Percentiles rank a stretch among this genome's conserved stretches.
phyloP scores from a whole-genome alignment of 2,113 vertebrate species.

The Larimichthys polyactis region DNA sequence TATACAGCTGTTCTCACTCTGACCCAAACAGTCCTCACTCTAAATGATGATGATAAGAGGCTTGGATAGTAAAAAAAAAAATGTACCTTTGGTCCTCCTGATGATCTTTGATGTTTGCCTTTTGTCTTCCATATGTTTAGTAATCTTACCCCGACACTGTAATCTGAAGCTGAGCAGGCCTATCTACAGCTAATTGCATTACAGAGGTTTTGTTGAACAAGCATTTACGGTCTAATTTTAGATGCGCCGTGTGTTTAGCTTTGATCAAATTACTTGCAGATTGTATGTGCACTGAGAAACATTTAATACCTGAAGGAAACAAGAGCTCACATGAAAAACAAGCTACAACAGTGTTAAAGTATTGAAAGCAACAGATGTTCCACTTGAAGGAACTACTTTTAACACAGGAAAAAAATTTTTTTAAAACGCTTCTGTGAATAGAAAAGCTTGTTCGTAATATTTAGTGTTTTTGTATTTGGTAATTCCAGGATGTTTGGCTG shows the following conservation, averaged over 20 bases:
- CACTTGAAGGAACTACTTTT: not conserved
- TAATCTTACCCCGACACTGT: constrained; percentile 7
- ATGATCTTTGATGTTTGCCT: constrained; percentile 2
- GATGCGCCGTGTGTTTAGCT: constrained; percentile 30
- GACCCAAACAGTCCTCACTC: not conserved
- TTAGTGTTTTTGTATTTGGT: constrained; percentile 4
- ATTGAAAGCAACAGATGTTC: not conserved
- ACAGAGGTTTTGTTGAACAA: constrained; percentile 48
- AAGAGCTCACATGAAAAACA: not conserved
- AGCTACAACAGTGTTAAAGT: not conserved
- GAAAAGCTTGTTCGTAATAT: not conserved
- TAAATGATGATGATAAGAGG: not conserved
- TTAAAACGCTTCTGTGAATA: not conserved
- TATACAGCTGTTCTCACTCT: not conserved
- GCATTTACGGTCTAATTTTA: constrained; percentile 68
- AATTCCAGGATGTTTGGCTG: constrained; percentile 88
- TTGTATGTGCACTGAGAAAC: constrained; percentile 26
- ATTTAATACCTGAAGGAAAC: constrained; percentile 5
- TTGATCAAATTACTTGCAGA: constrained; percentile 18
- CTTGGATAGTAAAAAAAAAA: not conserved
- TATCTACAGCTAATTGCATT: constrained; percentile 74
- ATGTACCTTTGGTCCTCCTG: not conserved
- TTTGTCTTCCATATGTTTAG: constrained; percentile 14
- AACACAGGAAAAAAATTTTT: not conserved
- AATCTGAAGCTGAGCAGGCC: constrained; percentile 40